Evolutionary conservation across 1,140 invertebrate species (phyloP).

Genomic region (Dinothrombium tinctorium): DNA sequence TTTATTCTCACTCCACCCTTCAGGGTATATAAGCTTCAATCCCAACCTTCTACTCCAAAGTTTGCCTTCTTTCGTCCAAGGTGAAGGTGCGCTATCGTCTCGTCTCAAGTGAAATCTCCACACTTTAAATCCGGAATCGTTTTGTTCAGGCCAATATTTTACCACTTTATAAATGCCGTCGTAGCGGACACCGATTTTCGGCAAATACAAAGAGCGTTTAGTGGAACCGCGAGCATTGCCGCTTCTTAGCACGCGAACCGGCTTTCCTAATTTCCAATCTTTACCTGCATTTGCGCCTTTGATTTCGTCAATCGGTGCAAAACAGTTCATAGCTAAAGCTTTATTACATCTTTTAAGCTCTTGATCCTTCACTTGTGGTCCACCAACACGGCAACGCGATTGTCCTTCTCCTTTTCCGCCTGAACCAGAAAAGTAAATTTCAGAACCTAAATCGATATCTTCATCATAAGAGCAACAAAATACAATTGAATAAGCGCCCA

Average conservation of each 20-base stretch:
- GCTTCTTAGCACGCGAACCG: slow-evolving; percentile 51
- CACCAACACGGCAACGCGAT: slow-evolving; percentile 17
- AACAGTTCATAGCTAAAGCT: slow-evolving; percentile 52
- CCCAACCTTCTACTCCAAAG: slow-evolving; percentile 17
- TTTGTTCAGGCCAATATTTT: slow-evolving; percentile 51
- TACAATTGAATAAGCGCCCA: slow-evolving; percentile 59
- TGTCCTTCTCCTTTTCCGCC: slow-evolving; percentile 43
- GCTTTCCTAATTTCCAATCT: slow-evolving; percentile 46
- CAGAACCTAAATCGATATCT: slow-evolving; percentile 53
- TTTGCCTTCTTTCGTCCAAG: slow-evolving; percentile 48
- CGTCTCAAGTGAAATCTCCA: slow-evolving; percentile 53
- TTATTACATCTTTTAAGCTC: slow-evolving; percentile 22
- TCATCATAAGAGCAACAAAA: slow-evolving; percentile 67
- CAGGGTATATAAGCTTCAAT: slow-evolving; percentile 16
- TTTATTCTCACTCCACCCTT: neutral
- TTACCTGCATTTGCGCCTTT: slow-evolving; percentile 38
- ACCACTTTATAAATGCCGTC: slow-evolving; percentile 35
- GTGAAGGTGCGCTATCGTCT: slow-evolving; percentile 51
- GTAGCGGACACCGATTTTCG: slow-evolving; percentile 38
- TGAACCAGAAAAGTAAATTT: slow-evolving; percentile 60
- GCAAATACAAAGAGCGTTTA: slow-evolving; percentile 34
- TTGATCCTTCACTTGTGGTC: slow-evolving; percentile 11
- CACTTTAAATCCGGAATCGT: slow-evolving; percentile 35
- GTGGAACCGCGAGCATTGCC: slow-evolving; percentile 43
- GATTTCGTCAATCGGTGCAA: slow-evolving; percentile 34